A percentile compares a stretch with the other conserved stretches of the same genome.
phyloP scores from a whole-genome alignment of 1,140 invertebrate species.

The Zaprionus ornatus region DNA sequence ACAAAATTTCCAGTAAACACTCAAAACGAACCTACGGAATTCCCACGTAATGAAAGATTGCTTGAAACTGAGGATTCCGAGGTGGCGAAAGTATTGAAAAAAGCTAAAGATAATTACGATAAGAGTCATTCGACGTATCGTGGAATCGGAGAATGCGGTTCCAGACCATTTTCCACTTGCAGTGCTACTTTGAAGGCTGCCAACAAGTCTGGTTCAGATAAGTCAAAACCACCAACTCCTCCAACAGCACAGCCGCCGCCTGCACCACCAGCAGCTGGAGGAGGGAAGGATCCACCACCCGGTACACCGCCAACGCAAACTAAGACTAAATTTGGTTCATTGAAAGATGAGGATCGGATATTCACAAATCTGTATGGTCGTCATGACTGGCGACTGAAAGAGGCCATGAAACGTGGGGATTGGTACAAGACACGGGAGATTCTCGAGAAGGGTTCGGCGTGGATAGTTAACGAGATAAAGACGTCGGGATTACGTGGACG shows the following conservation, averaged over 20 bases:
- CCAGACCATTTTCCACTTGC: neutral
- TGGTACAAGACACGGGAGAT: slow-evolving; percentile 77
- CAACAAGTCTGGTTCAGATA: slow-evolving; percentile 1
- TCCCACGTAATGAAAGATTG: slow-evolving; percentile 17
- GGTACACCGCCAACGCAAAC: slow-evolving; percentile 67
- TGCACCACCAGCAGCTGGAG: neutral
- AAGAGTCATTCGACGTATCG: neutral
- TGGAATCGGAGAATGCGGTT: neutral
- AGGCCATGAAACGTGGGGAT: slow-evolving; percentile 67
- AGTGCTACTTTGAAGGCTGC: too few species aligned
- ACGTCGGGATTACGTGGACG: slow-evolving; percentile 89
- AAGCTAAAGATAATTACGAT: slow-evolving; percentile 2
- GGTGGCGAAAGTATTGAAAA: neutral
- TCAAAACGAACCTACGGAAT: neutral
- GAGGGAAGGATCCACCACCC: slow-evolving; percentile 46
- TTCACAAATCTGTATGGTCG: slow-evolving; percentile 73
- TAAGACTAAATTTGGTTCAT: slow-evolving; percentile 65
- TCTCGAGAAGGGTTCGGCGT: slow-evolving; percentile 50
- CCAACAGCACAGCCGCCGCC: slow-evolving; percentile 11
- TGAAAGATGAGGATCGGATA: slow-evolving; percentile 66
- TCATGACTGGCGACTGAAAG: slow-evolving; percentile 70
- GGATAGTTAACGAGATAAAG: slow-evolving; percentile 87
- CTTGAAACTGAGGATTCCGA: slow-evolving; percentile 22
- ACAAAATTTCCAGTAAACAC: slow-evolving; percentile 8
- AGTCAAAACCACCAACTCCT: slow-evolving; percentile 13